Evolutionary conservation across 2,113 vertebrate genomes (phyloP), one percentile per base, ranked within the genome.

Genomic region (Rhea americana): DNA sequence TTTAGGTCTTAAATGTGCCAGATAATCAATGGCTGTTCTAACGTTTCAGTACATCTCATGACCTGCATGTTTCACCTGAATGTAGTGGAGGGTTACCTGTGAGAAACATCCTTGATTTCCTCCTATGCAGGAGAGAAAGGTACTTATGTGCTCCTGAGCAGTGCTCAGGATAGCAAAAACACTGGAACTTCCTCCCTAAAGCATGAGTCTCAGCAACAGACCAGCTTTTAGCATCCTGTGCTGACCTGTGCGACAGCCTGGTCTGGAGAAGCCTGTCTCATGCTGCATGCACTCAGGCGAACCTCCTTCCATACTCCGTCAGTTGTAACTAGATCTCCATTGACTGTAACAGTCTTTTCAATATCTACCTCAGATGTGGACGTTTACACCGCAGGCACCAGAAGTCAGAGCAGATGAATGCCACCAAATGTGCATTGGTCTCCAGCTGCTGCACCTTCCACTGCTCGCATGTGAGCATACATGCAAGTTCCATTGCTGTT

Each of bases 401-500:
- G 5, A 39, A 71, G 35, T 35, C 48, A 24, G 63, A 55, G 24
- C 22, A 16, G 79, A 24, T 12, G 55, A 89, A 55, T 22, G 47
- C 13, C 18, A 32, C 22, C 47, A 28, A 24, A 45, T 3, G 5
- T 3, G 19, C 1, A 12, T 5, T 8, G 3, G 10, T 8, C 87
- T 70, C 48, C 48, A 63, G 55, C 22, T 32, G 45, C 8, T 62
- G 32, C 28, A 35, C 19, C 47, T 9, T 39, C 47, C 18, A 1
- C 32, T 15, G 39, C 37, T 32, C 5, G 37, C 8, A 20, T 7
- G 13, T 1, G 2, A 45, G 9, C 13, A 17, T 3, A 9, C 1
- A 0, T 14, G 9, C 8, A 0, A 0, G 39, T 20, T 53, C 22
- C 19, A 7, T 47, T 30, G 15, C 14, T 8, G 11, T 17, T 55